phyloP scores from a whole-genome alignment of 2,888 invertebrate species.

The Microctonus aethiopoides region DNA sequence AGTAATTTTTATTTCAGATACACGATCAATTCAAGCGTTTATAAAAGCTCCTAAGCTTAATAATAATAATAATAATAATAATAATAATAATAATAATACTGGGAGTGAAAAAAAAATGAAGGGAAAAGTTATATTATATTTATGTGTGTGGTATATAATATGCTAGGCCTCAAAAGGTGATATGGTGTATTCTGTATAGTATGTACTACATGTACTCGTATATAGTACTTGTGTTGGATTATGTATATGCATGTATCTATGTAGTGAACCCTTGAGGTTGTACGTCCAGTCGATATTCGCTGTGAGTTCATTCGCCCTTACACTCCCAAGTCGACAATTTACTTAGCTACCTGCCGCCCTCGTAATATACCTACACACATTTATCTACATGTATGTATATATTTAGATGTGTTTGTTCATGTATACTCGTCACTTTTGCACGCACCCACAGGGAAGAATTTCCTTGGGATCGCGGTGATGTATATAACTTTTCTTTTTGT shows the following conservation, averaged over 20 bases:
- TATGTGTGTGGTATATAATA: background rate
- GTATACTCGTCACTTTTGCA: constrained; percentile 10
- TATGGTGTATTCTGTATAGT: background rate
- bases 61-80: too few relatives aligned
- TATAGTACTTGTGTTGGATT: too few relatives aligned
- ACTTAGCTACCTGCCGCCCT: constrained; percentile 24
- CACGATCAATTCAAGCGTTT: background rate
- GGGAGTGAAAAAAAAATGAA: background rate
- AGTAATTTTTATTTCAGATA: background rate
- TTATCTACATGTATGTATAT: background rate
- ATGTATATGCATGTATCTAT: background rate
- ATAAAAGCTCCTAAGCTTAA: too few relatives aligned
- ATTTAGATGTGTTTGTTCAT: too few relatives aligned
- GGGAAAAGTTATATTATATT: background rate
- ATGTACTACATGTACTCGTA: background rate
- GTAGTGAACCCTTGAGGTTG: constrained; percentile 8
- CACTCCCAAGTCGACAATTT: constrained; percentile 23
- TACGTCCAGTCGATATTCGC: constrained; percentile 33
- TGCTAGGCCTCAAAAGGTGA: background rate
- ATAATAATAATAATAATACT: background rate
- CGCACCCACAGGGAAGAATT: constrained; percentile 1
- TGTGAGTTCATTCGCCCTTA: constrained; percentile 35
- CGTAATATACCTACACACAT: background rate
- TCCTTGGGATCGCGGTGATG: background rate
- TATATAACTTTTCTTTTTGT: background rate